A percentile compares a stretch with the other conserved stretches of the same genome.
phyloP scores from a whole-genome alignment of 2,888 invertebrate species.

The Acleris literana region DNA sequence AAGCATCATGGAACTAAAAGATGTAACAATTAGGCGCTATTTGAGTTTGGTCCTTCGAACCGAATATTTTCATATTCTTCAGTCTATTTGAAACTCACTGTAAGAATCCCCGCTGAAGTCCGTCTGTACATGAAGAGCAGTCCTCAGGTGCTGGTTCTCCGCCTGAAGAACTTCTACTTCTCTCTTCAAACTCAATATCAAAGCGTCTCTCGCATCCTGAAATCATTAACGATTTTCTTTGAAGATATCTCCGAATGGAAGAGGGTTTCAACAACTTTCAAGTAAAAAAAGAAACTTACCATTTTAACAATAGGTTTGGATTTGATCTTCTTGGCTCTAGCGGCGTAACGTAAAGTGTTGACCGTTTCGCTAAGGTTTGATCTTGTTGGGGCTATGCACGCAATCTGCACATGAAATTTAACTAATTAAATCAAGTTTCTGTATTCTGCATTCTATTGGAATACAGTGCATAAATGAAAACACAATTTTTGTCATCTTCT shows the following conservation, averaged over 20 bases:
- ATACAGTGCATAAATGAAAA: no score
- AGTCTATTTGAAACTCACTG: slow-evolving; percentile 48
- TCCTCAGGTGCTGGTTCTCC: slow-evolving; percentile 94
- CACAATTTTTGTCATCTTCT: no score
- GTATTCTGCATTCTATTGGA: no score
- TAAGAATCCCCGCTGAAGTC: slow-evolving; percentile 67
- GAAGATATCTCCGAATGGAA: background rate
- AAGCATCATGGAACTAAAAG: background rate
- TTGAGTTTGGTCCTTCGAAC: slow-evolving; percentile 3
- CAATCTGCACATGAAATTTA: slow-evolving; percentile 86
- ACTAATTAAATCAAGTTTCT: no score
- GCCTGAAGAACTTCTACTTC: slow-evolving; percentile 93
- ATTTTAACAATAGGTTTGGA: slow-evolving; percentile 97
- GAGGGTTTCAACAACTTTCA: no score
- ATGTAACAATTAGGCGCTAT: background rate
- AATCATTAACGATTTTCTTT: slow-evolving; percentile 1
- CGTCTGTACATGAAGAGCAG: slow-evolving; percentile 87
- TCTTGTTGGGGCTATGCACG: slow-evolving; percentile 95
- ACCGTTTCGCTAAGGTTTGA: slow-evolving; percentile 94
- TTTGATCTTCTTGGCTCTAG: slow-evolving; percentile 95
- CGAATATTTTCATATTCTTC: background rate
- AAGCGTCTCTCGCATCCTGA: slow-evolving; percentile 95
- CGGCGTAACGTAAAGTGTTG: slow-evolving; percentile 96
- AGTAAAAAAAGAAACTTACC: no score
- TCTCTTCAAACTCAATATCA: slow-evolving; percentile 93